These are phyloP conservation scores for Dysidea cf. avara DNA, from an alignment of 37 sponge, comb jelly and placozoan genomes.

Conservation along the genomic window DNA sequence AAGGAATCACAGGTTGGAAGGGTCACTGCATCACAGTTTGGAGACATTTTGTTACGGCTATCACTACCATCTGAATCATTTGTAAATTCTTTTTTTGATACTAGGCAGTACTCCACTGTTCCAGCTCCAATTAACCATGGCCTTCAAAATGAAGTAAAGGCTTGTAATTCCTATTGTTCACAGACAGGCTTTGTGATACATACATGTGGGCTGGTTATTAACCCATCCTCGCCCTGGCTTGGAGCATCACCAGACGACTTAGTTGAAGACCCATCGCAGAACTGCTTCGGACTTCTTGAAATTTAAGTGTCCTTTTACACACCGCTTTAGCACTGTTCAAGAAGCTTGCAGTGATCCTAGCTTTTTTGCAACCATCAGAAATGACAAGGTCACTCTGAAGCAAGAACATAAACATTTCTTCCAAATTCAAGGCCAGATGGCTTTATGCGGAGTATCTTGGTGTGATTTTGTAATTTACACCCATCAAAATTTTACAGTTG, in stretches of 20 bases:
- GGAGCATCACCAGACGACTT: conserved; percentile 30
- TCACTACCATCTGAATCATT: no score
- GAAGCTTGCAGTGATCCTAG: background rate
- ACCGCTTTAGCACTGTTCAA: background rate
- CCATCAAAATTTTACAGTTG: background rate
- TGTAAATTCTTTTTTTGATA: no score
- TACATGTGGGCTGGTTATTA: conserved; percentile 15
- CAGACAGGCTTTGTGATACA: no score
- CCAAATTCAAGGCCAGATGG: conserved; percentile 21
- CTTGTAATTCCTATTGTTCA: background rate
- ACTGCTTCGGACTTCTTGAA: background rate
- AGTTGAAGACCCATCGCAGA: conserved; percentile 8
- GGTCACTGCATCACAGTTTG: no score
- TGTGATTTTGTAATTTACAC: conserved; percentile 19
- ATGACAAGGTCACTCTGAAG: background rate
- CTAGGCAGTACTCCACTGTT: no score
- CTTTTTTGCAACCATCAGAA: background rate
- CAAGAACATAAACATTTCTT: background rate
- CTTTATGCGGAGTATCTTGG: conserved; percentile 3
- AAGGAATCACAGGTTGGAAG: no score
- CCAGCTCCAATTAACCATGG: background rate
- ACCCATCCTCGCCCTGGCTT: conserved; percentile 6
- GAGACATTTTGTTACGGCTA: no score
- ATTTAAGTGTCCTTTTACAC: conserved; percentile 6
- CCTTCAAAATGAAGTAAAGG: background rate